phyloP scores from a whole-genome alignment of 2,888 invertebrate species.

The Tolmerus cingulatus region DNA sequence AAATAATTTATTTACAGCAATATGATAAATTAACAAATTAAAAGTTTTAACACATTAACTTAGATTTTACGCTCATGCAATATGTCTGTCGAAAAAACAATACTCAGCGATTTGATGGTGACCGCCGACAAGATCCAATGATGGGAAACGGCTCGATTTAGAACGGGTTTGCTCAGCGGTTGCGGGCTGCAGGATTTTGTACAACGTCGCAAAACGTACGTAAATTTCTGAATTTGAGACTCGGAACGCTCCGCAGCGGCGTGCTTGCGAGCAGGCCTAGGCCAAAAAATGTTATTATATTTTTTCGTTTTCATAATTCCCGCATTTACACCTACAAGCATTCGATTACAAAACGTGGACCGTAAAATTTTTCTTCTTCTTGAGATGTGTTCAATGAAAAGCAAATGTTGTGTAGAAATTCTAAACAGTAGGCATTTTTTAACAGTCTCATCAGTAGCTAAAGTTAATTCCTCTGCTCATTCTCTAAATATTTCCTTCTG shows the following conservation, averaged over 20 bases:
- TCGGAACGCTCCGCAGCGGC: not conserved
- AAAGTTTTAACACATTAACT: constrained; percentile 35
- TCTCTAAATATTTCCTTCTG: not conserved
- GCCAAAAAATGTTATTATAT: not conserved
- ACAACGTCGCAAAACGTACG: not conserved
- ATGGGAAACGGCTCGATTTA: not conserved
- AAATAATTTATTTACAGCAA: constrained; percentile 44
- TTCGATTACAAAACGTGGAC: not conserved
- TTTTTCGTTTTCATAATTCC: not conserved
- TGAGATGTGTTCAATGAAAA: constrained; percentile 22
- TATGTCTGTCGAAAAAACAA: not conserved
- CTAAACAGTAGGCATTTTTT: constrained; percentile 45
- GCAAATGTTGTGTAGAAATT: constrained; percentile 44
- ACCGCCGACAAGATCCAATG: not conserved
- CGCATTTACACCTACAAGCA: not conserved
- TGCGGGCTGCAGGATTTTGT: not conserved
- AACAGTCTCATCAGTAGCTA: constrained; percentile 49
- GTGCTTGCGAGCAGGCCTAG: not conserved
- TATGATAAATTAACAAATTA: constrained; percentile 36
- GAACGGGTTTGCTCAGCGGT: not conserved
- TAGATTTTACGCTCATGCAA: constrained; percentile 1
- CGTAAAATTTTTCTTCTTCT: not conserved
- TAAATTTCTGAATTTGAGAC: not conserved
- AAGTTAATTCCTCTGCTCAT: constrained; percentile 22
- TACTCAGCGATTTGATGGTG: not conserved